Evolutionary conservation across 2,113 vertebrate genomes (phyloP), one percentile per base, ranked within the genome.

Genomic region (Lasiurus cinereus): DNA sequence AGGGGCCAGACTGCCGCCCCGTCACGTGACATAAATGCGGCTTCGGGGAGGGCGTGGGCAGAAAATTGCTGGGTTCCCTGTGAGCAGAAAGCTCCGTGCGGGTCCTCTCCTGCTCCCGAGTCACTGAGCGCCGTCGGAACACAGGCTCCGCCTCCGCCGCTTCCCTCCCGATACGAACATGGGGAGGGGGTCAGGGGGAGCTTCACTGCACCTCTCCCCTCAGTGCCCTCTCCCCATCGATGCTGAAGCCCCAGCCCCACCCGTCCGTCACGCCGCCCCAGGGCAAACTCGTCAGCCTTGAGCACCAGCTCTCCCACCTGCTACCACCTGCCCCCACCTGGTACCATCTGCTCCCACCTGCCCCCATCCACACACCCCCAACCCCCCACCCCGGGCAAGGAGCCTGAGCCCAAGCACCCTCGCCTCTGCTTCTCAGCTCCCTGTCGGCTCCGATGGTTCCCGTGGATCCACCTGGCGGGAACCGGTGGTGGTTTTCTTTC

Each of bases 11-110:
- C 76, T 9, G 62, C 73, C 77, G 85, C 94, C 91, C 36, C 7
- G 56, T 74, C 88, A 95, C 86, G 95, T 91, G 54, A 70, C 89
- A 64, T 48, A 64, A 91, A 74, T 39, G 16, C 14, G 22, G 85
- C 92, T 89, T 16, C 95, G 96, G 86, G 88, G 95, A 96, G 93
- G 43, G 91, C 95, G 96, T 93, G 96, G 96, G 96, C 70, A 94
- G 96, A 84, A 96, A 94, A 96, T 91, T 91, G 91, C 94, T 7
- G 33, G 96, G 39, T 83, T 97, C 72, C 94, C 93, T 83, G 46
- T 59, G 84, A 93, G 56, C 4, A 0, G 88, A 39, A 39, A 94
- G 80, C 89, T 33, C 52, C 0, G 16, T n/a, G 84, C 67, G 12
- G 64, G 59, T 85, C 91, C 0, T 3, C 66, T 76, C 36, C 91